Evolutionary conservation across 2,797 vertebrate genomes (phyloP), one percentile per base, ranked within the genome.

Genomic region (Orientallactaga sibirica): DNA sequence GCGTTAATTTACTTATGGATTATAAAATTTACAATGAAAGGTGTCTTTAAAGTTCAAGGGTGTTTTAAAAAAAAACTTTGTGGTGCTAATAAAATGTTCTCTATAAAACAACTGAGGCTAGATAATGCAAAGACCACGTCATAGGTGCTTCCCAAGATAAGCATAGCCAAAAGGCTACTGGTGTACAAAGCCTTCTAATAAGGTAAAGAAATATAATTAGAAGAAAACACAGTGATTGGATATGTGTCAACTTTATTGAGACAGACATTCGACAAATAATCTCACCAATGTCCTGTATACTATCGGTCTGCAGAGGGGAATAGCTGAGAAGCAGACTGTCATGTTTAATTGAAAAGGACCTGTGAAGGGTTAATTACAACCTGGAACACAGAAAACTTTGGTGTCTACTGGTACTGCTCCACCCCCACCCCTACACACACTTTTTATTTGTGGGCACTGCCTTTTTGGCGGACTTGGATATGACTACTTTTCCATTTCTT

Each of bases 1-100:
- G 33, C 7, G 66, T 90, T 87, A 90, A 95, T 85, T 85, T 82
- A 88, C 85, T 87, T 85, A 96, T 84, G 75, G 79, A 88, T 84
- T 92, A 71, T 48, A 90, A 73, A 88, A 84, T n/a, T 87, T 24
- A 82, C 29, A 87, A 79, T 68, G 88, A 94, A 93, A 94, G 70
- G n/a, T 86, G 68, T 83, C 78, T 43, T 91, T 76, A 66, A 48
- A 92, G 79, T 29, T 14, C 20, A 79, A 89, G 29, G 33, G 67
- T 58, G 29, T 74, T 95, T 85, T 4, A 48, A 48, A 48, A 48
- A 95, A 90, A 66, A 95, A 89, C 41, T 82, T 41, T 77, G 43
- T 16, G 71, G 77, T 77, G 73, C 20, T 71, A 90, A 61, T 85
- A 85, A 82, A 71, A 90, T 25, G 37, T 61, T 64, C 19, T 82